Base-by-base conservation (phyloP, 1,140 invertebrate genomes). In the Dendroctonus ponderosae region DNA sequence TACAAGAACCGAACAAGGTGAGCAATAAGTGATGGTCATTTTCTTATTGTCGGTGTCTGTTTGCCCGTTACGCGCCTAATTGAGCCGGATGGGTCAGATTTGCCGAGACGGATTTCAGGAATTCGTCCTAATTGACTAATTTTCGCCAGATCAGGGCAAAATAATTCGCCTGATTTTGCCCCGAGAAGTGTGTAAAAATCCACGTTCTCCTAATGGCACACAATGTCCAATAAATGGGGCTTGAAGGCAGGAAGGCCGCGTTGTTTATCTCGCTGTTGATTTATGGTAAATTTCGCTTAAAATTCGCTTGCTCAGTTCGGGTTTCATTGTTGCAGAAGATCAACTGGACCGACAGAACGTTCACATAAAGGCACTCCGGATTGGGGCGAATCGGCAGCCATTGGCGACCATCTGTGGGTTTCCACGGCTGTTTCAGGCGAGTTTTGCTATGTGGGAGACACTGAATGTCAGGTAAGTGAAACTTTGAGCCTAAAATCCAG, bases 381-480 rank as follows among this genome's bases (percentile, higher is more conserved):
- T 78, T 93, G 91, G 91, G 84, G 85, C 44, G 88, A 91, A 70
- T 80, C 80, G 26, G 91, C 92, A 5, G 78, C 90, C 67, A 92
- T 91, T 78, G 91, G 90, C 2, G 92, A 93, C 78, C 92, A 96
- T 78, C 85, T 94, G 62, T 95, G 92, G 92, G 87, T 89, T 62
- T 87, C 90, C 44, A 92, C 91, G 5, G 89, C 90, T 6, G 89
- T 90, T 37, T 96, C 94, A 5, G 93, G 93, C 2, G 94, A 97
- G 78, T 91, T 93, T 76, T 97, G 95, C 79, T 96, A 96, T 77
- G 88, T 94, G 9, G 89, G 90, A 48, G 92, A 94, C 72, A 85
- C 86, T 42, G 91, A 96, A 74, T 96, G 94, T 78, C 86, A 89
- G 81, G 94, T 96, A 82, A 88, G 87, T 44, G 11, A 9, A 9